Percentiles rank a stretch among this genome's conserved stretches.
Conservation (phyloP, 2,888 invertebrate genomes). For the Drosophila merina region DNA sequence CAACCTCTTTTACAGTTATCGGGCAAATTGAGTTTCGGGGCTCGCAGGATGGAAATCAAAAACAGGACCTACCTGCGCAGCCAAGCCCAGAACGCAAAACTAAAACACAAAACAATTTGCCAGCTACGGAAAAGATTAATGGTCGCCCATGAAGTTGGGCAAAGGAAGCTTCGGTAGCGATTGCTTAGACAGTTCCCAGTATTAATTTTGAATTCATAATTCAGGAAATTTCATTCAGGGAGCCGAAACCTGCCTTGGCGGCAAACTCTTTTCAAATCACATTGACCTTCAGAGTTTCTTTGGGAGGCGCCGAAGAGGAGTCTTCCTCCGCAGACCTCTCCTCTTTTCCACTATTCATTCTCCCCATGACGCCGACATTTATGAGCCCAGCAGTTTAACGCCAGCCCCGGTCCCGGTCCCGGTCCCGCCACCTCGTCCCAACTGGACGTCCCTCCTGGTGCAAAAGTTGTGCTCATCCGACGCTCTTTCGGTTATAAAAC, state of each 20-base stretch:
- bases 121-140: constrained; percentile 66
- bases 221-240: constrained; percentile 68
- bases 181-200: constrained; percentile 80
- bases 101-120: constrained; percentile 58
- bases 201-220: constrained; percentile 79
- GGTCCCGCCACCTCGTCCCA: constrained; percentile 7
- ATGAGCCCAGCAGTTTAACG: constrained; percentile 40
- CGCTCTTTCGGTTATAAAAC: constrained; percentile 65
- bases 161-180: constrained; percentile 69
- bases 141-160: constrained; percentile 44
- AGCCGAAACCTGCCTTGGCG: constrained; percentile 56
- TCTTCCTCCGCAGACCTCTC: constrained; percentile 5
- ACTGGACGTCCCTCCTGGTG: neutral
- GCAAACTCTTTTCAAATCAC: constrained; percentile 51
- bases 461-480: constrained; percentile 28
- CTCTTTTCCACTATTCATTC: constrained; percentile 35
- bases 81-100: constrained; percentile 34
- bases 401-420: constrained; percentile 1
- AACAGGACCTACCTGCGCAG: constrained; percentile 41
- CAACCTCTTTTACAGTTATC: constrained; percentile 68
- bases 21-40: constrained; percentile 65
- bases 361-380: constrained; percentile 71
- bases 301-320: constrained; percentile 58
- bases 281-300: constrained; percentile 68
- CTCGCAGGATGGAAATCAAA: neutral